Base-by-base conservation (phyloP, 1,140 invertebrate genomes). In the Drosophila azteca region DNA sequence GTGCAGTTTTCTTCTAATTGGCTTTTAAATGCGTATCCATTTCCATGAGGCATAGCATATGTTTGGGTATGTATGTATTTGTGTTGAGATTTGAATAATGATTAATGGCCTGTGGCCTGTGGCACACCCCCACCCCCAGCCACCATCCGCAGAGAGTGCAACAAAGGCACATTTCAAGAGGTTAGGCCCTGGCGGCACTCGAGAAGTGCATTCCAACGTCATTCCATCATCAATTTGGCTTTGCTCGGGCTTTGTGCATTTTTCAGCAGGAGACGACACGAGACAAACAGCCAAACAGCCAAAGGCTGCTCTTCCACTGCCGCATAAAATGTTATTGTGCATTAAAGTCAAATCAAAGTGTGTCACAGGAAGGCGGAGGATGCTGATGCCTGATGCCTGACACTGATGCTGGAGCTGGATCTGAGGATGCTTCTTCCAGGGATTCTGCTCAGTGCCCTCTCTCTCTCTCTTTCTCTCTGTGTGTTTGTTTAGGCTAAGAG, bases 331-430 rank as follows among this genome's bases (percentile, higher is more conserved):
- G 78, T 51, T 75, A 76, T 87, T 87, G 83, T 87, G 83, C 83
- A 87, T 87, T 87, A 87, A 88, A 88, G 83, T 88, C 83, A 76
- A 79, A 88, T 87, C 75, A 87, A 77, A 87, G 79, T 79, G 75
- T 72, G 63, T 75, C 52, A 67, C 82, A 64, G 62, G 35, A 44
- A 11, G 0, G 17, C 17, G 45, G 55, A 68, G 57, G 55, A 62
- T 15, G 41, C 44, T 13, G 11, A 17, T 26, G 49, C 46, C 45
- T 9, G 11, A 24, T 41, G 15, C 6, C 6, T 22, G 22, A 15
- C 24, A 26, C 53, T 39, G 26, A 29, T 29, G 17, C 46, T 17
- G 11, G 17, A 31, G n/a, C 50, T 24, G 35, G 50, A 41, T 39
- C 41, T 68, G 50, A 39, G 51, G 24, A 57, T 64, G 69, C 15